Evolutionary conservation across 2,888 invertebrate species (phyloP).

Genomic region (Congeria kusceri): DNA sequence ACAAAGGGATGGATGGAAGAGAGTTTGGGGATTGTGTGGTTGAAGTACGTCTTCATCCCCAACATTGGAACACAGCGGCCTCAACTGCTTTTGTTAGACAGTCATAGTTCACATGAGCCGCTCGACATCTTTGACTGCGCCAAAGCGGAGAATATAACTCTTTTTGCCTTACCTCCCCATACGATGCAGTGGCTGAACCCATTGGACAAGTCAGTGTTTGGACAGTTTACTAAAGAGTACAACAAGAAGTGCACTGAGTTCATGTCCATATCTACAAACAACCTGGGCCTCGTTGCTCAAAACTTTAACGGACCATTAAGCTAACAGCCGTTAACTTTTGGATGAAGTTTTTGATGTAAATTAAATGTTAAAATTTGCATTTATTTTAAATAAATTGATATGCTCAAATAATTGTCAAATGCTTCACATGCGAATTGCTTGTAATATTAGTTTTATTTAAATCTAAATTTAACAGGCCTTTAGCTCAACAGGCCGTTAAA

Average conservation of each 20-base stretch:
- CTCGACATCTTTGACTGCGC: slow-evolving; percentile 15
- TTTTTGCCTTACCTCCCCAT: slow-evolving; percentile 20
- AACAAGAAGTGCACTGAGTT: slow-evolving; percentile 27
- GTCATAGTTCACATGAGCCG: slow-evolving; percentile 48
- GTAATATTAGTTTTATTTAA: too few species aligned
- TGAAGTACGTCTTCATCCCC: slow-evolving; percentile 27
- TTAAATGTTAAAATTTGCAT: too few species aligned
- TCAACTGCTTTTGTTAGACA: slow-evolving; percentile 51
- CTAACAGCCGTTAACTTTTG: too few species aligned
- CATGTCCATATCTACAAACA: slow-evolving; percentile 18
- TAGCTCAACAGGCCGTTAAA: too few species aligned
- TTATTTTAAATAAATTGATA: too few species aligned
- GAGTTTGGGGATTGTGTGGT: slow-evolving; percentile 36
- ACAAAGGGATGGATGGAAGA: slow-evolving; percentile 57
- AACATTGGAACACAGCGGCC: slow-evolving; percentile 48
- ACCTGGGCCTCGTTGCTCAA: too few species aligned
- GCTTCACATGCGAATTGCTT: too few species aligned
- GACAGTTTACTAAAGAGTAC: slow-evolving; percentile 10
- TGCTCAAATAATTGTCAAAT: too few species aligned
- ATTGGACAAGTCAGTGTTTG: slow-evolving; percentile 32
- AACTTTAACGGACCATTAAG: too few species aligned
- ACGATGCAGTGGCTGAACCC: slow-evolving; percentile 20
- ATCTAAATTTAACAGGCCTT: too few species aligned
- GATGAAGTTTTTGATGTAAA: too few species aligned
- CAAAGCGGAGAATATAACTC: background rate